These are phyloP conservation scores for Malacoctenus gilli DNA, from an alignment of 2,797 vertebrate genomes.

Conservation along the genomic window DNA sequence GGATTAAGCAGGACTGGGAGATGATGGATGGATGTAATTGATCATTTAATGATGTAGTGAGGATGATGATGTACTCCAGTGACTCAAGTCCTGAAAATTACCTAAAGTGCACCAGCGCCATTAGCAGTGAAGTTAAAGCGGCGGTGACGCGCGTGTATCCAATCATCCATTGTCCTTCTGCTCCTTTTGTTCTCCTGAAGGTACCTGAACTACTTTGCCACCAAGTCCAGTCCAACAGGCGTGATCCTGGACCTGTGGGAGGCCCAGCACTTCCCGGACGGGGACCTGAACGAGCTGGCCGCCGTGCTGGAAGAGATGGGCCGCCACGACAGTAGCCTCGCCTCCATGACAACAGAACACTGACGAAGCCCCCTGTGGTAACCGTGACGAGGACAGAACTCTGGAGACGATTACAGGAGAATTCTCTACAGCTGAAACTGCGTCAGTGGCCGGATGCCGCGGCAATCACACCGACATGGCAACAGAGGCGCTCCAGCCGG, in stretches of 20 bases:
- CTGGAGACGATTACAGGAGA: slow-evolving; percentile 45
- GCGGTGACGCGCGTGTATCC: no score
- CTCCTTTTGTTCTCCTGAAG: slow-evolving; percentile 74
- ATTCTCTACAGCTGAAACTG: slow-evolving; percentile 42
- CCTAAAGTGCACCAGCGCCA: no score
- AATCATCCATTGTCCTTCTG: not conserved
- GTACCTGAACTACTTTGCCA: slow-evolving; percentile 99
- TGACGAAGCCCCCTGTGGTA: slow-evolving; percentile 72
- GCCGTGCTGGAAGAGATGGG: slow-evolving; percentile 98
- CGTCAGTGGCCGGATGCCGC: slow-evolving; percentile 30
- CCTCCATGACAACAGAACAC: slow-evolving; percentile 89
- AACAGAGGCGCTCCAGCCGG: slow-evolving; percentile 24
- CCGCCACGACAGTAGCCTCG: slow-evolving; percentile 87
- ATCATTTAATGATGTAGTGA: no score
- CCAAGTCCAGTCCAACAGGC: slow-evolving; percentile 96
- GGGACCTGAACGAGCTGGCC: slow-evolving; percentile 93
- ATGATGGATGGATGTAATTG: no score
- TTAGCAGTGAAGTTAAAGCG: no score
- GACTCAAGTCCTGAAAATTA: no score
- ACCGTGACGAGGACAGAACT: slow-evolving; percentile 40
- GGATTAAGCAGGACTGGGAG: no score
- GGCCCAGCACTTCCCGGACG: slow-evolving; percentile 97
- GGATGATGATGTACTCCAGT: no score
- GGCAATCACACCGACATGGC: slow-evolving; percentile 36
- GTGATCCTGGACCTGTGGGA: slow-evolving; percentile 99